Conservation (phyloP, 2,888 invertebrate genomes). For the Tricholauxania praeusta region DNA sequence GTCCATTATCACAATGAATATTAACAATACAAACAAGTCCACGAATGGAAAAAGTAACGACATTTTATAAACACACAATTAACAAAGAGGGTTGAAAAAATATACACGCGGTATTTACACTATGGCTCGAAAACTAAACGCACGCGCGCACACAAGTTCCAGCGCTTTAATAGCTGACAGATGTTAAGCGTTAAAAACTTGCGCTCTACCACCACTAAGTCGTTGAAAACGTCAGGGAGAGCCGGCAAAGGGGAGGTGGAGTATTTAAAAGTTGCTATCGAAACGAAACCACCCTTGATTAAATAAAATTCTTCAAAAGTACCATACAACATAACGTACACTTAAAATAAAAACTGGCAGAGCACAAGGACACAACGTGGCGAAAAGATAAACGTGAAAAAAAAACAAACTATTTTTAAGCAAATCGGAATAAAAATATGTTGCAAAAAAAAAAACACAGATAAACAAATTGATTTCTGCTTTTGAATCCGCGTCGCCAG, state of each 20-base stretch:
- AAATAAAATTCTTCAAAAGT: not conserved
- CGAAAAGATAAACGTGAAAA: not conserved
- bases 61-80: conserved; percentile 53
- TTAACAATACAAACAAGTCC: not conserved
- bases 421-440: conserved; percentile 21
- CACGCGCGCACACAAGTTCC: conserved; percentile 50
- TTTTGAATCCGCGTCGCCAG: not conserved
- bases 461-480: not conserved
- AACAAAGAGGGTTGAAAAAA: conserved; percentile 50
- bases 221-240: not conserved
- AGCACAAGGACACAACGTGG: conserved; percentile 22
- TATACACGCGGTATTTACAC: conserved; percentile 33
- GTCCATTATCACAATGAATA: not conserved
- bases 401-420: not conserved
- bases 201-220: conserved; percentile 3
- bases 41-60: conserved; percentile 52
- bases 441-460: not conserved
- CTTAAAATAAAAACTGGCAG: not conserved
- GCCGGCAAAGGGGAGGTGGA: not conserved
- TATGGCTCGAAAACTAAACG: conserved; percentile 29
- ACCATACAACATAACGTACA: not conserved
- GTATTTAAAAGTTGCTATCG: not conserved
- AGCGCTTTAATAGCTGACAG: conserved; percentile 62
- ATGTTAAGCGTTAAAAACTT: conserved; percentile 54
- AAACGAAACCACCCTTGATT: conserved; percentile 25